phyloP scores from a whole-genome alignment of 2,797 vertebrate species.

The Notolepis coatsorum region DNA sequence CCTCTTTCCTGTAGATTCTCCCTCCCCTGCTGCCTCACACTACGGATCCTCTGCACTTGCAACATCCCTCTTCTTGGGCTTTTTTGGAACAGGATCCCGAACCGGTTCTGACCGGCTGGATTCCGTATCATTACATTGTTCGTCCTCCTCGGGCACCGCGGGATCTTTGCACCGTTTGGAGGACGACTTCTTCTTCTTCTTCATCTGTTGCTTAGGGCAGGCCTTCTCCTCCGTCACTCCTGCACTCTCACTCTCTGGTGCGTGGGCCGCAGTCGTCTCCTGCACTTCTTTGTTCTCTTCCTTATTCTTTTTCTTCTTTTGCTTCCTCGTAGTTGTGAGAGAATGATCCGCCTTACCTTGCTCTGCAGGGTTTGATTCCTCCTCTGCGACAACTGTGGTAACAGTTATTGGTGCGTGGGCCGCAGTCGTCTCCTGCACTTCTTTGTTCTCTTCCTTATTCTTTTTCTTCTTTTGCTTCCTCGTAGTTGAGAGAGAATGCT shows the following conservation, averaged over 20 bases:
- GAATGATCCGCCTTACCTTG: neutral
- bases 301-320: slow-evolving; percentile 34
- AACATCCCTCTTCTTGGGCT: slow-evolving; percentile 29
- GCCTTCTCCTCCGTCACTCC: slow-evolving; percentile 18
- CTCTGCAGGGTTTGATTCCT: neutral
- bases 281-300: neutral
- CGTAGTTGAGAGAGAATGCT: too few relatives aligned
- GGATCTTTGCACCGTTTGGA: slow-evolving; percentile 6
- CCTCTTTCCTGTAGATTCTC: slow-evolving; percentile 19
- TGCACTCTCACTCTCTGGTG: neutral
- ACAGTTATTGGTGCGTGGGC: too few relatives aligned
- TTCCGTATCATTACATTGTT: neutral
- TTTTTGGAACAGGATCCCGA: slow-evolving; percentile 11
- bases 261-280: neutral
- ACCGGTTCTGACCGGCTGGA: slow-evolving; percentile 5
- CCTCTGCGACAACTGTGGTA: neutral
- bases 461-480: too few relatives aligned
- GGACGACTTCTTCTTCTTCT: slow-evolving; percentile 62
- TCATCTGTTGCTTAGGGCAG: slow-evolving; percentile 19
- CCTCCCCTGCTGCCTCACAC: slow-evolving; percentile 15
- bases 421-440: too few relatives aligned
- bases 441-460: too few relatives aligned
- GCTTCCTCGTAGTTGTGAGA: slow-evolving; percentile 52
- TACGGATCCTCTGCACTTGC: slow-evolving; percentile 10
- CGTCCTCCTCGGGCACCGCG: slow-evolving; percentile 9